Conservation (phyloP, 2,888 invertebrate species). For the Cordylochernes scorpioides region DNA sequence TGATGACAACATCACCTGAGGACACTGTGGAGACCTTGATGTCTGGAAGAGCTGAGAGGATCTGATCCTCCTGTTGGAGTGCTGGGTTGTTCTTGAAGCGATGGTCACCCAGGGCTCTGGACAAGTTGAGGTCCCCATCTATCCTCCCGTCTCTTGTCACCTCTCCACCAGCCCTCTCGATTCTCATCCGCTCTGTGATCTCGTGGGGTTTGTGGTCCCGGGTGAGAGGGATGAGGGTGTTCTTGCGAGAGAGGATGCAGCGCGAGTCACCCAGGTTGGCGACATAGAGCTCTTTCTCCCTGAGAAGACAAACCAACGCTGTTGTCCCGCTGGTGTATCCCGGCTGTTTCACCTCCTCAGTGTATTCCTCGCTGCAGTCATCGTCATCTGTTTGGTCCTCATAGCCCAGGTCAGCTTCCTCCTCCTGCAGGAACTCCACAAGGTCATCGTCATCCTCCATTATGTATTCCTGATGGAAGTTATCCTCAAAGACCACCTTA, state of each 20-base stretch:
- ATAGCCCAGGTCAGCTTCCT: no score
- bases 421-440: no score
- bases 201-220: slow-evolving; percentile 5
- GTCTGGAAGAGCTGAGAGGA: slow-evolving; percentile 3
- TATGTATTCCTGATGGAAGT: no score
- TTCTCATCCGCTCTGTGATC: slow-evolving; percentile 1
- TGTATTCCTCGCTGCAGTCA: no score
- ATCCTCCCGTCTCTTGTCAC: slow-evolving; percentile 3
- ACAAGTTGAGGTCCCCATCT: slow-evolving; percentile 3
- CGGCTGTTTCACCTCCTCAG: neutral
- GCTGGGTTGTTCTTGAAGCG: slow-evolving; percentile 1
- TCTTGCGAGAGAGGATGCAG: slow-evolving; percentile 3
- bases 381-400: no score
- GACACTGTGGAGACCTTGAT: slow-evolving; percentile 1
- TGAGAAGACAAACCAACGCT: slow-evolving; percentile 1
- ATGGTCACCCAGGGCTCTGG: slow-evolving; percentile 5
- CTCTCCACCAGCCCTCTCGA: slow-evolving; percentile 2
- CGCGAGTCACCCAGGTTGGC: slow-evolving; percentile 5
- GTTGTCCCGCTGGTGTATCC: slow-evolving; percentile 2
- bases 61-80: neutral
- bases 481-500: no score
- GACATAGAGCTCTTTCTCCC: slow-evolving; percentile 1
- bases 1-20: no score
- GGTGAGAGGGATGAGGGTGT: slow-evolving; percentile 1
- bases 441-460: no score